These are phyloP conservation scores for Papilio machaon DNA, from an alignment of 1,140 invertebrate genomes.

Conservation along the genomic window DNA sequence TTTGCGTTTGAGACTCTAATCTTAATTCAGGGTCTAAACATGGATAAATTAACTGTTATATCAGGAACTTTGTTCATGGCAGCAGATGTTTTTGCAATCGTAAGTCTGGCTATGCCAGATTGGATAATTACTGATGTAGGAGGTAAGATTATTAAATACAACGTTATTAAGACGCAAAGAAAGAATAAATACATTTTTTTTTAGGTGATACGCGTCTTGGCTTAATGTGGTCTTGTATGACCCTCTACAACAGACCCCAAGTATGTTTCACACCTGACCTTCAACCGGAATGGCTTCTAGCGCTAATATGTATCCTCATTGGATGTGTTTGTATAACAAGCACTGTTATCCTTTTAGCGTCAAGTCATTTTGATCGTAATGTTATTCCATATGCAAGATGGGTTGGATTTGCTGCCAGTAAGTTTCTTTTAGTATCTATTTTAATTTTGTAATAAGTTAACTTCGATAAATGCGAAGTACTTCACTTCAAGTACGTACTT, in stretches of 20 bases:
- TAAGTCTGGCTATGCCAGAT: conserved; percentile 96
- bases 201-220: conserved; percentile 94
- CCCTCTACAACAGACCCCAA: conserved; percentile 93
- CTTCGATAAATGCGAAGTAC: background rate
- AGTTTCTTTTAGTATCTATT: conserved; percentile 62
- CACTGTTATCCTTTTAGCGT: conserved; percentile 92
- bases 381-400: conserved; percentile 96
- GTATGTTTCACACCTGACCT: conserved; percentile 94
- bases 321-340: conserved; percentile 96
- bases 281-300: conserved; percentile 95
- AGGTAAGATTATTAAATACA: conserved; percentile 81
- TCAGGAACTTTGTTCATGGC: conserved; percentile 95
- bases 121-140: conserved; percentile 98
- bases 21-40: conserved; percentile 66
- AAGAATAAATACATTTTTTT: conserved; percentile 40
- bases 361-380: conserved; percentile 95
- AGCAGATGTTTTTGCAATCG: conserved; percentile 96
- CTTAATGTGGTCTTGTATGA: conserved; percentile 96
- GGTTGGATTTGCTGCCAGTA: conserved; percentile 97
- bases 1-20: background rate
- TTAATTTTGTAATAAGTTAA: background rate
- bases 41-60: conserved; percentile 96
- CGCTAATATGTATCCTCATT: conserved; percentile 94
- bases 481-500: background rate
- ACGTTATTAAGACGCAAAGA: background rate